These are phyloP conservation scores for Aptenodytes forsteri DNA, from an alignment of 2,113 vertebrate species.

Conservation along the genomic window DNA sequence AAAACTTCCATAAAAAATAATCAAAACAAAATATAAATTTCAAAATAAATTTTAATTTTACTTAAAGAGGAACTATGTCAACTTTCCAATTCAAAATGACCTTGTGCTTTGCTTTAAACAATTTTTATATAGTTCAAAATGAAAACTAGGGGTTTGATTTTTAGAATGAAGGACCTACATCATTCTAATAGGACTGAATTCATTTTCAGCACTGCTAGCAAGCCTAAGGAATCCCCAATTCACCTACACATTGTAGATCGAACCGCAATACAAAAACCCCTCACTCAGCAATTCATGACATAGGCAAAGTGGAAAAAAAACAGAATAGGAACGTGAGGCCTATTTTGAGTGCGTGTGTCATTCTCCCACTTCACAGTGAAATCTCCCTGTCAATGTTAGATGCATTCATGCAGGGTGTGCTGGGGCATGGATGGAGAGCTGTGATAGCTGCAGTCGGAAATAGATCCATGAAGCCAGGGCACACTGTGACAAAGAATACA, in stretches of 20 bases:
- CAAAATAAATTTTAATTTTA: neutral
- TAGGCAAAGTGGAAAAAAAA: neutral
- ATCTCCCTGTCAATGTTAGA: rapidly evolving
- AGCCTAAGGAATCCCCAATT: neutral
- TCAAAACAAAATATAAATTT: neutral
- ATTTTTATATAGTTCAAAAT: neutral
- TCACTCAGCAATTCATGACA: neutral
- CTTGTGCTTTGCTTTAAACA: neutral
- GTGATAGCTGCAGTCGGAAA: neutral
- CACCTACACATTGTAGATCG: neutral
- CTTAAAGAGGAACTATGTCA: neutral
- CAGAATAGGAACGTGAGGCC: neutral
- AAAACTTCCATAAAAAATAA: neutral
- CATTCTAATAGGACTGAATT: neutral
- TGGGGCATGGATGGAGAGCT: neutral
- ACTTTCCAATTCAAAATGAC: neutral
- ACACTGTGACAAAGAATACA: neutral
- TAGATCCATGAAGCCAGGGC: neutral
- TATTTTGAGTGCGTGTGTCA: neutral
- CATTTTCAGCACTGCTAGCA: neutral
- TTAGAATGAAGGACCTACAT: neutral
- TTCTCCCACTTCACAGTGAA: neutral
- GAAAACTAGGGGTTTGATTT: neutral
- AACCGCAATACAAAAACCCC: neutral
- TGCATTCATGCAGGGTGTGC: neutral